Conservation (phyloP, 2,113 vertebrate species). For the Terrapene triunguis region DNA sequence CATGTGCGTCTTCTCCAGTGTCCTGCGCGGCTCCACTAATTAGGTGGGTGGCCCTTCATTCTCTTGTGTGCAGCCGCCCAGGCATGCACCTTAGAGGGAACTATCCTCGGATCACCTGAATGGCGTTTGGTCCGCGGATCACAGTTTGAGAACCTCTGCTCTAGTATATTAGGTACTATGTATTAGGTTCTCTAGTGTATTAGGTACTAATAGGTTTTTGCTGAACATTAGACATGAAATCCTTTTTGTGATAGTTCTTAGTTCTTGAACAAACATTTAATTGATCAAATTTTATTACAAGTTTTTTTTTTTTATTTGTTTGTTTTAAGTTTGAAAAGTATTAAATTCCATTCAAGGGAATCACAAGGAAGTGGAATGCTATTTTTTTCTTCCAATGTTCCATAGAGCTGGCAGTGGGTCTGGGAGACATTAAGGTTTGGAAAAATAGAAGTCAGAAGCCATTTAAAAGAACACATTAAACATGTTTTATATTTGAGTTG, state of each 20-base stretch:
- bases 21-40: too few relatives aligned
- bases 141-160: background rate
- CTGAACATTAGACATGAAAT: background rate
- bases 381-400: background rate
- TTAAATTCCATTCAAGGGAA: background rate
- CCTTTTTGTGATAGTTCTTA: background rate
- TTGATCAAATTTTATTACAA: background rate
- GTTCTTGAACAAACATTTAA: background rate
- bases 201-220: background rate
- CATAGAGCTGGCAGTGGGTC: background rate
- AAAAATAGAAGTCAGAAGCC: background rate
- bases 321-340: fast-evolving
- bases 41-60: too few relatives aligned
- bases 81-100: too few relatives aligned
- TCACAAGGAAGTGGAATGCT: background rate
- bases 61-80: too few relatives aligned
- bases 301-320: background rate
- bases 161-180: background rate
- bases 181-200: background rate
- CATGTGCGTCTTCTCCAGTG: too few relatives aligned
- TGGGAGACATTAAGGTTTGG: background rate
- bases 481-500: background rate
- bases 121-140: too few relatives aligned
- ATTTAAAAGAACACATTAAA: background rate
- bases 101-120: too few relatives aligned